A percentile compares a stretch with the other conserved stretches of the same genome.
phyloP scores from a whole-genome alignment of 2,113 vertebrate genomes.

The Cyanoliseus patagonus region DNA sequence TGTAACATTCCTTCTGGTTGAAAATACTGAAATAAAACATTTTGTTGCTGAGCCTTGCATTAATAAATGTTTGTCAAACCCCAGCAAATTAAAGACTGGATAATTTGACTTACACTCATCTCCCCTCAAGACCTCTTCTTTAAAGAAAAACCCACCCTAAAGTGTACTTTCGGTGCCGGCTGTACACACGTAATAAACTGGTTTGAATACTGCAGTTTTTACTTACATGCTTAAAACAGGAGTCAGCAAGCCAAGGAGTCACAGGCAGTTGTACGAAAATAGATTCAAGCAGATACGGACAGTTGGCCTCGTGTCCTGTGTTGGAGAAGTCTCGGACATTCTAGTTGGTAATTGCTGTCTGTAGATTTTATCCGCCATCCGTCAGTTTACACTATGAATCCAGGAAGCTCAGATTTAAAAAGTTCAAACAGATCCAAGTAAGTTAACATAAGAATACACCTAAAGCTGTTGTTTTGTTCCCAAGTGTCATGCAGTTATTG shows the following conservation, averaged over 20 bases:
- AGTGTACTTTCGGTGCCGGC: background rate
- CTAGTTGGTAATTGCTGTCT: background rate
- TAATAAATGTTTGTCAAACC: conserved; percentile 53
- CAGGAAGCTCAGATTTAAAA: background rate
- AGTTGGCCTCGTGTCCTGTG: background rate
- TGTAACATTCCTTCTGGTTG: conserved; percentile 24
- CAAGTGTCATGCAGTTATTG: background rate
- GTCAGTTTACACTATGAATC: background rate
- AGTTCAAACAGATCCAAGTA: background rate
- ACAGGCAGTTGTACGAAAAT: background rate
- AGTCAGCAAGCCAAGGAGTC: background rate
- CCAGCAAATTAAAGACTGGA: conserved; percentile 2
- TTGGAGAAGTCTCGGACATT: background rate
- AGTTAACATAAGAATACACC: background rate
- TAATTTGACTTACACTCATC: background rate
- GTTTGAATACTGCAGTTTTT: background rate
- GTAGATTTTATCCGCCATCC: background rate
- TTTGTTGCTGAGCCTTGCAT: conserved; percentile 11
- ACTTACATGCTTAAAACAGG: background rate
- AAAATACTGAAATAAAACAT: conserved; percentile 27
- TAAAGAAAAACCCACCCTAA: background rate
- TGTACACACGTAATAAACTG: background rate
- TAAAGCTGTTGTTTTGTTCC: background rate
- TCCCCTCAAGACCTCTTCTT: background rate
- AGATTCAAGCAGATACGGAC: background rate